Conservation (phyloP, 2,113 vertebrate genomes). For the Uria lomvia region DNA sequence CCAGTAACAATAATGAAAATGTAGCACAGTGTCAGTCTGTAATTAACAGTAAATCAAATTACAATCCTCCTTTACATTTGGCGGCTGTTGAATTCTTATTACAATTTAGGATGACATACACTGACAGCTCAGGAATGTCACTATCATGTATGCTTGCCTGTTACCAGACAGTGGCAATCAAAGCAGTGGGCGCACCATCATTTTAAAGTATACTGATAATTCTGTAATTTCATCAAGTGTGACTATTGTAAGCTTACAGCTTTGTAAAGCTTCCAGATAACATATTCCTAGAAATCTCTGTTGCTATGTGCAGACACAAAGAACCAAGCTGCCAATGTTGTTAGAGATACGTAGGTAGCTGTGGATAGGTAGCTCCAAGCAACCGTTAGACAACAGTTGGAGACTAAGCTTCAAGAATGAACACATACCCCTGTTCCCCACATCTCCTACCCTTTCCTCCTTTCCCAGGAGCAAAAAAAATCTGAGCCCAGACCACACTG, state of each 20-base stretch:
- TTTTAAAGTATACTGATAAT: neutral
- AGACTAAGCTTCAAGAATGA: neutral
- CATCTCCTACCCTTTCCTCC: neutral
- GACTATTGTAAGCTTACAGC: neutral
- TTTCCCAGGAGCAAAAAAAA: neutral
- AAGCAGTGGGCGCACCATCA: neutral
- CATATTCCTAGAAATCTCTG: neutral
- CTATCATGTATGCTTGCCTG: neutral
- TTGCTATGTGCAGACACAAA: neutral
- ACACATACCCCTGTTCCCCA: fast-evolving
- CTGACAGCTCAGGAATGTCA: neutral
- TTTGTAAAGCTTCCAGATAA: neutral
- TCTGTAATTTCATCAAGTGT: neutral
- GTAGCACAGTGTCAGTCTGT: neutral
- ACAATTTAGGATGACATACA: neutral
- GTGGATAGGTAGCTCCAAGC: neutral
- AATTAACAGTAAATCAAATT: neutral
- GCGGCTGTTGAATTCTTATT: neutral
- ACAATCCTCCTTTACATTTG: neutral
- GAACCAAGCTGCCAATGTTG: neutral
- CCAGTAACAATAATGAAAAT: neutral
- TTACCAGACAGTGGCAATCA: neutral
- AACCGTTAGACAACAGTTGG: neutral
- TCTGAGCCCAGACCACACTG: neutral
- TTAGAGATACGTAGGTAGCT: neutral